Evolutionary conservation across 2,113 vertebrate species (phyloP).

Genomic region (Colossoma macropomum): DNA sequence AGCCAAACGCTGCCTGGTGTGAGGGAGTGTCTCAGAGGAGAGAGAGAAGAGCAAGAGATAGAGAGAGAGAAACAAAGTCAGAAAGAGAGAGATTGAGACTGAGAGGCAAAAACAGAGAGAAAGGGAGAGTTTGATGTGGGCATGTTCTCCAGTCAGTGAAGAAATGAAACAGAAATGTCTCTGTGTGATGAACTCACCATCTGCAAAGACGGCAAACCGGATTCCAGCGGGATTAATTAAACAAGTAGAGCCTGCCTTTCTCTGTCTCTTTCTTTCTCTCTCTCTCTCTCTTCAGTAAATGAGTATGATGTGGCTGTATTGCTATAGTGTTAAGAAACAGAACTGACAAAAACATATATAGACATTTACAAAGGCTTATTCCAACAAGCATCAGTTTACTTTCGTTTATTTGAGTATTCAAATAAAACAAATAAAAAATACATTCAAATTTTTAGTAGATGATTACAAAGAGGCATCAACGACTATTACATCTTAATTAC

Average conservation of each 20-base stretch:
- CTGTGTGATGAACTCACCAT: slow-evolving; percentile 56
- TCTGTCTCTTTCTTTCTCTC: slow-evolving; percentile 16
- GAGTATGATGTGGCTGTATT: slow-evolving; percentile 40
- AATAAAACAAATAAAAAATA: no score
- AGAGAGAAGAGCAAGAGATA: not conserved
- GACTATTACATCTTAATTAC: no score
- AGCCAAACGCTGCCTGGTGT: not conserved
- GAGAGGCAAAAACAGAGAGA: slow-evolving; percentile 18
- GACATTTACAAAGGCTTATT: no score
- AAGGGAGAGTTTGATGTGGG: slow-evolving; percentile 41
- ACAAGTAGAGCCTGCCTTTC: slow-evolving; percentile 32
- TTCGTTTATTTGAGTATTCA: no score
- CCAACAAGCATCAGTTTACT: no score
- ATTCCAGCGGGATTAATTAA: slow-evolving; percentile 60
- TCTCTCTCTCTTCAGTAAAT: slow-evolving; percentile 43
- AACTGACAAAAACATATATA: no score
- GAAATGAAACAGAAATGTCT: slow-evolving; percentile 52
- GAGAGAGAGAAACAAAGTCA: slow-evolving; percentile 6
- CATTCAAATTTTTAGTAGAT: no score
- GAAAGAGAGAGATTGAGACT: slow-evolving; percentile 5
- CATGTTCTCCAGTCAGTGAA: slow-evolving; percentile 37
- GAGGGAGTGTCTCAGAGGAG: slow-evolving; percentile 4
- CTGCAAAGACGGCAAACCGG: slow-evolving; percentile 50
- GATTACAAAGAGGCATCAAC: no score
- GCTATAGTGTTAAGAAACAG: slow-evolving; percentile 14